phyloP scores from a whole-genome alignment of 2,888 invertebrate genomes.

The Ennomos erosarius region DNA sequence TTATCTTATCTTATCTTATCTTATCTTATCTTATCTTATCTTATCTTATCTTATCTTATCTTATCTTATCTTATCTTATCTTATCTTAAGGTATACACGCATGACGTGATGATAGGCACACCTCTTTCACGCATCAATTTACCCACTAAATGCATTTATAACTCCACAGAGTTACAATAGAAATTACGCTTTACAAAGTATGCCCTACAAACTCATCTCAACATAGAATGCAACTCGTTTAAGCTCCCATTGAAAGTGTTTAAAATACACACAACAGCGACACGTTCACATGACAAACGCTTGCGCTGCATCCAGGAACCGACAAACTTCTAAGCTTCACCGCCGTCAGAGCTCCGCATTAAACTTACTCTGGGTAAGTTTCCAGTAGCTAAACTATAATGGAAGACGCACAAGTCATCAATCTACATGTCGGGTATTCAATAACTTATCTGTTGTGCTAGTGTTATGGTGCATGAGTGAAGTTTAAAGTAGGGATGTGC shows the following conservation, averaged over 20 bases:
- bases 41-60: too few species aligned
- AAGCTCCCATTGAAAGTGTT: conserved; percentile 1
- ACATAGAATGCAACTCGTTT: background rate
- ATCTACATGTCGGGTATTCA: conserved; percentile 27
- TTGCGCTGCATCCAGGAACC: conserved; percentile 7
- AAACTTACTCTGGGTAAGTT: conserved; percentile 29
- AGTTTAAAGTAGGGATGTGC: background rate
- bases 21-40: too few species aligned
- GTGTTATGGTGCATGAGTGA: conserved; percentile 2
- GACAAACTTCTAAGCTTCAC: conserved; percentile 29
- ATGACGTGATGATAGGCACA: too few species aligned
- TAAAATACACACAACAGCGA: conserved; percentile 9
- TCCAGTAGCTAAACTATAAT: conserved; percentile 27
- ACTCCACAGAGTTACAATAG: too few species aligned
- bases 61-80: too few species aligned
- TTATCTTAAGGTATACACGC: too few species aligned
- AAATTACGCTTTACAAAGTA: background rate
- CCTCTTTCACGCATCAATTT: too few species aligned
- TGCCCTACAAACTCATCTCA: background rate
- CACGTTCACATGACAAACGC: conserved; percentile 6
- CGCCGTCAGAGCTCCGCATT: conserved; percentile 26
- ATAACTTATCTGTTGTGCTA: conserved; percentile 15
- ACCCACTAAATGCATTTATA: too few species aligned
- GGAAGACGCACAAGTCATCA: conserved; percentile 29
- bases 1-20: too few species aligned